Conservation (phyloP, 2,888 invertebrate species). For the Cremastobaeus sp. region DNA sequence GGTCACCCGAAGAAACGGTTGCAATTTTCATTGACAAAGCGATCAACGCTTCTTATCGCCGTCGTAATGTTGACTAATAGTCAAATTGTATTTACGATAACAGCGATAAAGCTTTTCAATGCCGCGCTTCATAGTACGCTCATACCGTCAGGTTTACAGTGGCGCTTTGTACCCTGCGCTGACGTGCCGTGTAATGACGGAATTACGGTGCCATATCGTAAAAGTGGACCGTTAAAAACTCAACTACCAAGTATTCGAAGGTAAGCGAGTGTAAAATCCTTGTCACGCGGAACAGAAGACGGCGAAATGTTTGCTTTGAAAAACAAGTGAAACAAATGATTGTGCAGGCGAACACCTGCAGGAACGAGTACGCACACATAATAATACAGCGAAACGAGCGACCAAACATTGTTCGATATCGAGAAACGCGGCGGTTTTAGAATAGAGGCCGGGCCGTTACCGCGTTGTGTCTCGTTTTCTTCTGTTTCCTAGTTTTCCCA, state of each 20-base stretch:
- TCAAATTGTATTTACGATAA: slow-evolving; percentile 60
- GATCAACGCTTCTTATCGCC: no score
- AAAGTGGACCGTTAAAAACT: slow-evolving; percentile 66
- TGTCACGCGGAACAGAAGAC: slow-evolving; percentile 24
- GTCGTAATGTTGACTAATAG: slow-evolving; percentile 30
- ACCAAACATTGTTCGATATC: slow-evolving; percentile 32
- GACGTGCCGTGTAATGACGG: slow-evolving; percentile 62
- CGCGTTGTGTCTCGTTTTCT: slow-evolving; percentile 25
- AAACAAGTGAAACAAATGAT: slow-evolving; percentile 31
- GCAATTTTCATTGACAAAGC: no score
- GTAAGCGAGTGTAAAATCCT: slow-evolving; percentile 64
- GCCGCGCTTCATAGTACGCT: slow-evolving; percentile 40
- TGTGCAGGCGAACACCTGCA: slow-evolving; percentile 6
- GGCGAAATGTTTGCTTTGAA: slow-evolving; percentile 30
- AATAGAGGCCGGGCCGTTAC: no score
- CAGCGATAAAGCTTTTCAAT: slow-evolving; percentile 53
- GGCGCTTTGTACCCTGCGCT: slow-evolving; percentile 62
- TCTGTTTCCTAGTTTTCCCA: slow-evolving; percentile 18
- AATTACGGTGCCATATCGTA: slow-evolving; percentile 65
- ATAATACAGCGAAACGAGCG: slow-evolving; percentile 21
- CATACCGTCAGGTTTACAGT: slow-evolving; percentile 64
- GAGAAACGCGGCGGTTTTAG: slow-evolving; percentile 44
- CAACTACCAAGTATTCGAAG: slow-evolving; percentile 58
- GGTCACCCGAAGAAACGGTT: no score
- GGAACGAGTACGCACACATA: slow-evolving; percentile 21